phyloP scores from a whole-genome alignment of 2,888 invertebrate species.

The Latrodectus elegans region DNA sequence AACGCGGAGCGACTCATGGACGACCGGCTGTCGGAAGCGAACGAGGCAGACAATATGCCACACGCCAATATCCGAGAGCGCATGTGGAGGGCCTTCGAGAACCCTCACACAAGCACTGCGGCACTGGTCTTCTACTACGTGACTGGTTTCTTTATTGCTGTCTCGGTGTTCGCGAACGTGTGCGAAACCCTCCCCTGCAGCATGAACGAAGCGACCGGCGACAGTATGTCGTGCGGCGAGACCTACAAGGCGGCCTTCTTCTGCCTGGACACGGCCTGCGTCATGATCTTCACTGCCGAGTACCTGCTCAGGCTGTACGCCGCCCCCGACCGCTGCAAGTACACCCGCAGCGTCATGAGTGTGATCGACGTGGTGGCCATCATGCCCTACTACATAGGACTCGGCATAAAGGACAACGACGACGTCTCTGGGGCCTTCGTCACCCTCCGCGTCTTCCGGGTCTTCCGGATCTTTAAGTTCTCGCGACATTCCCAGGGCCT shows the following conservation, averaged over 20 bases:
- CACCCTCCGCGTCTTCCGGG: constrained; percentile 97
- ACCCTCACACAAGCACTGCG: constrained; percentile 98
- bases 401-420: constrained; percentile 98
- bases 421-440: constrained; percentile 99
- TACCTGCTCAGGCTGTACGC: constrained; percentile 94
- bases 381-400: constrained; percentile 97
- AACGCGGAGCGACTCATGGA: constrained; percentile 98
- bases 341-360: constrained; percentile 98
- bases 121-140: constrained; percentile 99
- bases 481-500: constrained; percentile 99
- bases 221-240: constrained; percentile 92
- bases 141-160: constrained; percentile 99
- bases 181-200: constrained; percentile 98
- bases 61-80: constrained; percentile 89
- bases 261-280: constrained; percentile 99
- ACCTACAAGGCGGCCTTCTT: constrained; percentile 98
- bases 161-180: constrained; percentile 99
- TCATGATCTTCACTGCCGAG: constrained; percentile 99
- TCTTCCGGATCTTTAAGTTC: constrained; percentile 99
- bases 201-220: constrained; percentile 75
- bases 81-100: constrained; percentile 99
- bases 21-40: constrained; percentile 91
- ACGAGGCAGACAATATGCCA: constrained; percentile 83
- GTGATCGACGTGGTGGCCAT: constrained; percentile 99
- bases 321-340: constrained; percentile 98